Evolutionary conservation across 30 jellyfish, hydroid and myxozoan species (phyloP).

Genomic region (Aurelia sp.): DNA sequence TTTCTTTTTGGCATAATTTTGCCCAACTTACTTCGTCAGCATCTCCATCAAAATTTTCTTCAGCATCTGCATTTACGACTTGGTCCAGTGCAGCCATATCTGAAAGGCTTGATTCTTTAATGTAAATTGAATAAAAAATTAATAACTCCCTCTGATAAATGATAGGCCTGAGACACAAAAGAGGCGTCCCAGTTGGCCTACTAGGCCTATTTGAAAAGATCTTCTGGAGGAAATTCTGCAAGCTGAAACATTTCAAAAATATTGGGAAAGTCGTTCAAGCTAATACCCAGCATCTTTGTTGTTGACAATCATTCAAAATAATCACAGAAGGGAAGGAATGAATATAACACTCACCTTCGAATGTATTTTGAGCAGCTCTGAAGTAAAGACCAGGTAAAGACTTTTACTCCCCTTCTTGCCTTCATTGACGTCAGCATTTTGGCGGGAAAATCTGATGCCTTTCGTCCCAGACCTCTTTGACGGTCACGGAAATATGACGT

Average conservation of each 20-base stretch:
- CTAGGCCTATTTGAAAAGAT: no score
- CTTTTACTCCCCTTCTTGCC: no score
- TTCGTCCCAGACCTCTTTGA: background rate
- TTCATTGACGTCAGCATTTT: slow-evolving; percentile 9
- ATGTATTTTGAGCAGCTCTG: no score
- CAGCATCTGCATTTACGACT: slow-evolving; percentile 98
- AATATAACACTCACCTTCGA: no score
- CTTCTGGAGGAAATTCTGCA: no score
- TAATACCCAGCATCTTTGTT: background rate
- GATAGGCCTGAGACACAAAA: no score
- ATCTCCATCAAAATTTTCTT: slow-evolving; percentile 65
- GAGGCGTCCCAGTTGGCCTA: no score
- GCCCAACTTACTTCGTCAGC: slow-evolving; percentile 54
- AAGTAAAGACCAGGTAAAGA: no score
- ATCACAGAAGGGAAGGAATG: no score
- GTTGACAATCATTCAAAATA: background rate
- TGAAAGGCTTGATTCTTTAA: background rate
- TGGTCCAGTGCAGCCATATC: slow-evolving; percentile 85
- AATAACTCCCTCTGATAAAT: no score
- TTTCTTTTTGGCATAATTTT: background rate
- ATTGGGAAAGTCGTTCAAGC: background rate
- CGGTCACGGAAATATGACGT: background rate
- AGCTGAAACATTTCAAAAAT: background rate
- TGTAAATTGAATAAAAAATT: background rate
- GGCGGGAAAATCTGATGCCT: background rate